Conservation (phyloP, 2,797 vertebrate genomes). For the Poecile montanus region DNA sequence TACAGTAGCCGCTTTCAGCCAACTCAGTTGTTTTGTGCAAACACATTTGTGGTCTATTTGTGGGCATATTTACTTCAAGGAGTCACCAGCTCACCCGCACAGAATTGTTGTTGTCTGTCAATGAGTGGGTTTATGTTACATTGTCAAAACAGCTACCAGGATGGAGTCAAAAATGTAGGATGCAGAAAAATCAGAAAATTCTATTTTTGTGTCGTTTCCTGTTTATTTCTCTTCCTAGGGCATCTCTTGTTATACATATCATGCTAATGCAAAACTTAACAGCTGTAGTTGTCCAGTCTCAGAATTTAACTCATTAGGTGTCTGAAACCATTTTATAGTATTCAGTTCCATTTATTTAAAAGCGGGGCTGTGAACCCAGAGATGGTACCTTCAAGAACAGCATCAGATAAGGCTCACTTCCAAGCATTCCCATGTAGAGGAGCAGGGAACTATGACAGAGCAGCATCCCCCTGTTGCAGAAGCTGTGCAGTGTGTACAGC, state of each 20-base stretch:
- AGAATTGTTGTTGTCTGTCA: conserved; percentile 21
- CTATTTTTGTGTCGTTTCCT: background rate
- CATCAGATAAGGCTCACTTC: conserved; percentile 1
- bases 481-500: background rate
- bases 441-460: background rate
- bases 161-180: conserved; percentile 26
- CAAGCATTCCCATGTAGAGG: background rate
- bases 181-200: background rate
- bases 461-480: background rate
- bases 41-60: background rate
- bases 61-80: background rate
- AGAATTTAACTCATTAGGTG: background rate
- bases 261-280: background rate
- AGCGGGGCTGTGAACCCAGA: background rate
- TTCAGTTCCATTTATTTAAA: background rate
- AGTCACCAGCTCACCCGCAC: background rate
- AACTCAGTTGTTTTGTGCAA: background rate
- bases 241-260: background rate
- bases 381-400: background rate
- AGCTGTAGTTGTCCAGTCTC: rapidly evolving
- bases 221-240: background rate
- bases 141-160: conserved; percentile 9
- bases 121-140: conserved; percentile 28
- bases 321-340: background rate
- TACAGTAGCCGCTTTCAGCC: background rate